These are phyloP conservation scores for Portevinia maculata DNA, from an alignment of 2,888 invertebrate species.

Conservation along the genomic window DNA sequence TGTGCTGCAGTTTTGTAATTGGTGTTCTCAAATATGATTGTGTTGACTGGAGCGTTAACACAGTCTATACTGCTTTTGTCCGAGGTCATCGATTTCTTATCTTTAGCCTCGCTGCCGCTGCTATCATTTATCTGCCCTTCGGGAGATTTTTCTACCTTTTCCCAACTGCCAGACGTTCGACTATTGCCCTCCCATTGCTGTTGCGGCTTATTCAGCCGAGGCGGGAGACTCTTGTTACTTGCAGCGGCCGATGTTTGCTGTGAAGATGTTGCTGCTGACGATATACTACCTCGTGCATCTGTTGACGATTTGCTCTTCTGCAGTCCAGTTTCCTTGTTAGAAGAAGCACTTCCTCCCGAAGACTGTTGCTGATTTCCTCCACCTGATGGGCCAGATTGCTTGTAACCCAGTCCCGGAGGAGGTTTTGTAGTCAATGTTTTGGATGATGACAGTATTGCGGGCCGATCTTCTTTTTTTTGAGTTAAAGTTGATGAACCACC, in stretches of 20 bases:
- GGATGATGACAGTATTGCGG: slow-evolving; percentile 75
- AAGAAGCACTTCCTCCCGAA: slow-evolving; percentile 83
- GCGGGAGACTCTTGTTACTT: slow-evolving; percentile 55
- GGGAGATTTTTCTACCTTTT: slow-evolving; percentile 53
- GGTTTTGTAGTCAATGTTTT: slow-evolving; percentile 74
- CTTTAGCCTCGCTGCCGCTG: slow-evolving; percentile 47
- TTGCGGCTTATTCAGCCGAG: slow-evolving; percentile 49
- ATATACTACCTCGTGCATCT: slow-evolving; percentile 54
- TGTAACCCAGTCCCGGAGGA: slow-evolving; percentile 77
- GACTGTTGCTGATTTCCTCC: slow-evolving; percentile 78
- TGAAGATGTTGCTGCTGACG: slow-evolving; percentile 28
- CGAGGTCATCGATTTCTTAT: slow-evolving; percentile 46
- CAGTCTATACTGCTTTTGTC: slow-evolving; percentile 85
- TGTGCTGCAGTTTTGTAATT: slow-evolving; percentile 90
- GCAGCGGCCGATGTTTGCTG: slow-evolving; percentile 63
- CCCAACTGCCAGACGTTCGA: slow-evolving; percentile 65
- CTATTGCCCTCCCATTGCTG: slow-evolving; percentile 66
- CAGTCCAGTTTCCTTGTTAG: slow-evolving; percentile 75
- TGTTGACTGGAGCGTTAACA: slow-evolving; percentile 91
- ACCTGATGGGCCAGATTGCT: slow-evolving; percentile 51
- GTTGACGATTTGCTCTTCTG: slow-evolving; percentile 75
- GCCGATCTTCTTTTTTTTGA: slow-evolving; percentile 77
- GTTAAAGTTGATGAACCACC: slow-evolving; percentile 18
- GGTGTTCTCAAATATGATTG: slow-evolving; percentile 95
- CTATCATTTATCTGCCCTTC: slow-evolving; percentile 58